A percentile compares a stretch with the other conserved stretches of the same genome.
Evolutionary conservation across 2,888 invertebrate genomes (phyloP).

Genomic region (Caenorhabditis wallacei): DNA sequence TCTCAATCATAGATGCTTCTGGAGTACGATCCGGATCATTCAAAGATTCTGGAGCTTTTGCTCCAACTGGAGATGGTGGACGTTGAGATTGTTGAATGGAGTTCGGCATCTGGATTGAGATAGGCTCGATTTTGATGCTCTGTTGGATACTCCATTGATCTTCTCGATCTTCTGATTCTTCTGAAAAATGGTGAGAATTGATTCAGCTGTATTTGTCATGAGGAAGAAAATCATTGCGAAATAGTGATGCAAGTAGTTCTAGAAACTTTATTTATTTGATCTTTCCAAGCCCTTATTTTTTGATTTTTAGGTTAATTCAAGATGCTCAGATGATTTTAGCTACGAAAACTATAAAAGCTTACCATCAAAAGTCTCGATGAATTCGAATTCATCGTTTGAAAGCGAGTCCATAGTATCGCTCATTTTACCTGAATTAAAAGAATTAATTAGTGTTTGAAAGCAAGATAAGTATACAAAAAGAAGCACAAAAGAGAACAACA

Average conservation of each 20-base stretch:
- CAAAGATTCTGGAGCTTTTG: conserved; percentile 45
- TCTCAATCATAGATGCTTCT: conserved; percentile 40
- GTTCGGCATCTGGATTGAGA: conserved; percentile 23
- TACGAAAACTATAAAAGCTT: background rate
- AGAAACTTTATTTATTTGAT: background rate
- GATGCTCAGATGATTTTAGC: too few relatives aligned
- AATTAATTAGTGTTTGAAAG: background rate
- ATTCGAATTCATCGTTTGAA: conserved; percentile 50
- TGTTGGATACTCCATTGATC: conserved; percentile 58
- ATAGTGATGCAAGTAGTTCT: conserved; percentile 19
- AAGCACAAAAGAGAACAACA: conserved; percentile 5
- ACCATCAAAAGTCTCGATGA: conserved; percentile 49
- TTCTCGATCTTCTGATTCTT: conserved; percentile 34
- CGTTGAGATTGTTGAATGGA: conserved; percentile 8
- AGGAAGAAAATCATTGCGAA: conserved; percentile 1
- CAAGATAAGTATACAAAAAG: background rate
- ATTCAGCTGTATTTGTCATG: background rate
- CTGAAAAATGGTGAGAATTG: conserved; percentile 15
- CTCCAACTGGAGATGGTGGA: conserved; percentile 28
- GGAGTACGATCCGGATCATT: conserved; percentile 34
- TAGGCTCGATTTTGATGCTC: conserved; percentile 63
- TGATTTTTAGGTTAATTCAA: background rate
- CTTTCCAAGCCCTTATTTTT: background rate
- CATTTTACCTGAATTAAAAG: conserved; percentile 31
- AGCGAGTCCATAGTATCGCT: conserved; percentile 51